Evolutionary conservation across 2,113 vertebrate species (phyloP).

Genomic region (Myotis davidii): DNA sequence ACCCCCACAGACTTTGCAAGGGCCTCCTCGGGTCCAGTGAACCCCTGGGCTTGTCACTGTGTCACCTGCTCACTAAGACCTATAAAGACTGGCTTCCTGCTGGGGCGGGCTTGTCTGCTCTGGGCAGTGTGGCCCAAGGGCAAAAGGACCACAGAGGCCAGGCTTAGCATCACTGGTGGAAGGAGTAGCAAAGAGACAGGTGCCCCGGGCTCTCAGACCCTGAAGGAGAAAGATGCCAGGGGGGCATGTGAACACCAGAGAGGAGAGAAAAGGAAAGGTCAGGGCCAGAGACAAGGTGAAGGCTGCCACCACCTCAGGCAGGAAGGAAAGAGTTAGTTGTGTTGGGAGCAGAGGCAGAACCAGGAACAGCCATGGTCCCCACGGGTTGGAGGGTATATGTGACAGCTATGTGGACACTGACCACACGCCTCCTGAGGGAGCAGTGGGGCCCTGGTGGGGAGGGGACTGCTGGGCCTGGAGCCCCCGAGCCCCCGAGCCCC

Average conservation of each 20-base stretch:
- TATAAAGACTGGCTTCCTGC: background rate
- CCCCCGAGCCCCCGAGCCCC: background rate
- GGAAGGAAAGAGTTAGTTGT: background rate
- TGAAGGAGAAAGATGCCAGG: background rate
- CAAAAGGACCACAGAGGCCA: background rate
- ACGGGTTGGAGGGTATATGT: accelerated
- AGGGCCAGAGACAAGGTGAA: background rate
- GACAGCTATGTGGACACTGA: background rate
- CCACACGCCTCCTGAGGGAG: background rate
- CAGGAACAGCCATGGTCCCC: background rate
- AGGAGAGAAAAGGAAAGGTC: too few relatives aligned
- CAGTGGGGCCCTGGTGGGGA: accelerated
- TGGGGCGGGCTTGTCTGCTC: accelerated
- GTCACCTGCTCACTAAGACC: background rate
- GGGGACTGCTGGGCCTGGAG: background rate
- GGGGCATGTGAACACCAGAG: accelerated
- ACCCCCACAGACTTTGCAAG: background rate
- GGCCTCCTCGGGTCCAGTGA: accelerated
- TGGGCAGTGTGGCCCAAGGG: background rate
- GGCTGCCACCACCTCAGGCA: background rate
- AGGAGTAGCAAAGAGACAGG: background rate
- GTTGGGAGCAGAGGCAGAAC: background rate
- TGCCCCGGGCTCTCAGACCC: background rate
- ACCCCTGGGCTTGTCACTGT: background rate
- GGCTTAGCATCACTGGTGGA: background rate